Evolutionary conservation across 2,113 vertebrate species (phyloP).

Genomic region (Ia io): DNA sequence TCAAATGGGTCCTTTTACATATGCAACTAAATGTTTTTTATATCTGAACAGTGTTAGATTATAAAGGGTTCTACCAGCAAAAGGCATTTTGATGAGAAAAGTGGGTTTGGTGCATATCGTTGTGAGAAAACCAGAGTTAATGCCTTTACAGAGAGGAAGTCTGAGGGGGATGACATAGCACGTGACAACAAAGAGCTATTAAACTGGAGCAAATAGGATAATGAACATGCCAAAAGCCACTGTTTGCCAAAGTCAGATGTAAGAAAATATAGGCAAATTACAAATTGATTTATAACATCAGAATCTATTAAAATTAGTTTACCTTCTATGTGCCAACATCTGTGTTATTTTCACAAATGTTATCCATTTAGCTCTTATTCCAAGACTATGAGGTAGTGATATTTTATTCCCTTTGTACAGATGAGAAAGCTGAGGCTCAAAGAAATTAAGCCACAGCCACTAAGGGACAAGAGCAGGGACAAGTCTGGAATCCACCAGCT

Average conservation of each 20-base stretch:
- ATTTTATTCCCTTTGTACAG: neutral
- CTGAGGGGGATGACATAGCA: neutral
- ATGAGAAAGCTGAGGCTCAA: neutral
- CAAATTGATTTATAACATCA: neutral
- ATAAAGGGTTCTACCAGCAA: neutral
- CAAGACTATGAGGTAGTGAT: neutral
- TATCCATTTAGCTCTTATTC: neutral
- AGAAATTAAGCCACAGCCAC: neutral
- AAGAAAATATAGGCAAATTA: neutral
- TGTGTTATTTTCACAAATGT: neutral
- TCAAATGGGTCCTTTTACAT: conserved; percentile 67
- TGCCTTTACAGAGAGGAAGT: neutral
- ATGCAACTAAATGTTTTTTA: conserved; percentile 22
- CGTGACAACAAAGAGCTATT: neutral
- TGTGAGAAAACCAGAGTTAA: neutral
- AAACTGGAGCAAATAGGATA: neutral
- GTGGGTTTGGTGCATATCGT: neutral
- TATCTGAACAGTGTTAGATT: neutral
- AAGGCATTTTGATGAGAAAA: neutral
- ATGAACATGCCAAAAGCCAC: neutral
- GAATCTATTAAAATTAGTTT: neutral
- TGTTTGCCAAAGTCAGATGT: neutral
- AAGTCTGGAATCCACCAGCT: neutral
- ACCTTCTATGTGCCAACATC: neutral
- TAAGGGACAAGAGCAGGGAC: neutral